These are phyloP conservation scores for Carollia perspicillata DNA, from an alignment of 2,113 vertebrate genomes.

Conservation along the genomic window DNA sequence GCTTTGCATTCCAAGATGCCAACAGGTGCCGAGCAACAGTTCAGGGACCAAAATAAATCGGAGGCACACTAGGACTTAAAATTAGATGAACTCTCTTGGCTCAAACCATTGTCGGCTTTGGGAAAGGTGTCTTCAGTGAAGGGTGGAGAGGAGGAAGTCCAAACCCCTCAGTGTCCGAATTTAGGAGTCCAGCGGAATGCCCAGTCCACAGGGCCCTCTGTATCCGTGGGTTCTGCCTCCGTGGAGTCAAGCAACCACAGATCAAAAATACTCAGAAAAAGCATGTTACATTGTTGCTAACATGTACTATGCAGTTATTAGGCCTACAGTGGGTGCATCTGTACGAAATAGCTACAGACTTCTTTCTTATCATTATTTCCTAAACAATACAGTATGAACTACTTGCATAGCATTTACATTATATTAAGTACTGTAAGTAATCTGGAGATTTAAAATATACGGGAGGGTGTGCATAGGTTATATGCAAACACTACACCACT, in stretches of 20 bases:
- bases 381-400: background rate
- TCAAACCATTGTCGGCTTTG: rapidly evolving
- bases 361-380: background rate
- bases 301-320: background rate
- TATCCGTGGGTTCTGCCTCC: background rate
- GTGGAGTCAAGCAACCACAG: background rate
- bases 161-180: background rate
- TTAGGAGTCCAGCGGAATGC: background rate
- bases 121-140: background rate
- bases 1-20: background rate
- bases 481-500: background rate
- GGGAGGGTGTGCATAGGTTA: background rate
- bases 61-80: background rate
- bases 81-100: background rate
- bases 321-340: background rate
- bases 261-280: background rate
- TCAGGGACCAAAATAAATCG: background rate
- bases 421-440: background rate
- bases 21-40: conserved; percentile 13
- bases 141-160: background rate
- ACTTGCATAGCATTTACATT: background rate
- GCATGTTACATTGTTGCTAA: background rate
- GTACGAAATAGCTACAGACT: too few species aligned
- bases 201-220: rapidly evolving
- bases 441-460: background rate